phyloP scores from a whole-genome alignment of 2,113 vertebrate species.

The Xyrauchen texanus region DNA sequence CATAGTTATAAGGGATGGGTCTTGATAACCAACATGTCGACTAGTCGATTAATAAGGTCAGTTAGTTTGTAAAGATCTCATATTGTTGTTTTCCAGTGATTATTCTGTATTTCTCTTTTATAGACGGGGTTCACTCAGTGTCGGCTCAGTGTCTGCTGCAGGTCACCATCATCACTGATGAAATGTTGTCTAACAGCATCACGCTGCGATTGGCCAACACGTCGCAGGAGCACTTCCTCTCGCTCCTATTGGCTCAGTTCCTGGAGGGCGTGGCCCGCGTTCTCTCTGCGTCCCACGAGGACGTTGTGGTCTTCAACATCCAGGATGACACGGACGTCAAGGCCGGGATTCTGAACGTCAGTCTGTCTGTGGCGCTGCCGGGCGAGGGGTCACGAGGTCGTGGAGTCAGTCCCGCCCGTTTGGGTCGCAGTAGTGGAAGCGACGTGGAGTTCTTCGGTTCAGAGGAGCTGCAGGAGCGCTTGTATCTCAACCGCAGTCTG shows the following conservation, averaged over 20 bases:
- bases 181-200: conserved; percentile 97
- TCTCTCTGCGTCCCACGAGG: conserved; percentile 81
- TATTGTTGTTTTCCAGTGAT: neutral
- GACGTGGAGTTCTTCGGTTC: conserved; percentile 82
- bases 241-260: conserved; percentile 86
- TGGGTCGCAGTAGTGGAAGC: neutral
- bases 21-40: too few relatives aligned
- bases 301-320: conserved; percentile 91
- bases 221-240: conserved; percentile 92
- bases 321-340: conserved; percentile 89
- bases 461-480: conserved; percentile 91
- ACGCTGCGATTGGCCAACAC: conserved; percentile 91
- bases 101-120: neutral
- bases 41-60: too few relatives aligned
- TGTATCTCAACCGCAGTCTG: conserved; percentile 93
- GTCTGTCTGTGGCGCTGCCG: conserved; percentile 83
- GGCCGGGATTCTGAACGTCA: conserved; percentile 91
- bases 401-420: conserved; percentile 11
- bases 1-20: too few relatives aligned
- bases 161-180: conserved; percentile 93
- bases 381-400: conserved; percentile 54
- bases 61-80: too few relatives aligned
- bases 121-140: conserved; percentile 88
- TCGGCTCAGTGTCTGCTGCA: conserved; percentile 89
- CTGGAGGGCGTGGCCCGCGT: conserved; percentile 88